Base-by-base conservation (phyloP, 2,888 invertebrate species). In the Stenoptilia bipunctidactyla region DNA sequence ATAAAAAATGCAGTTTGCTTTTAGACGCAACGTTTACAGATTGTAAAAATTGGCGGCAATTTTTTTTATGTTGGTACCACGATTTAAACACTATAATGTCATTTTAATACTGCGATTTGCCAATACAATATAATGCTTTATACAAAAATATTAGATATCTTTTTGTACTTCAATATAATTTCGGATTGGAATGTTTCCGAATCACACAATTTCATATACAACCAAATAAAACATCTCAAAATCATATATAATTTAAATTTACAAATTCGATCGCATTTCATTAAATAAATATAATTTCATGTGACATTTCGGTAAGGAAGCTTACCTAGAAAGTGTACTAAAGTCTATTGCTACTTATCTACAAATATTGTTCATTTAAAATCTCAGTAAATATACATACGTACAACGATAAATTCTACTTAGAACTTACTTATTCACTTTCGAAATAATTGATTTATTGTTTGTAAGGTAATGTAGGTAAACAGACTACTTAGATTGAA, bases 91-190 rank as follows among this genome's bases (percentile, higher is more conserved):
- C 30, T 4, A 30, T 30, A 10, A 30, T 30, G 30, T 10, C 30
- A 9, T 30, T 8, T 30, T 77, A 79, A 79, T 79, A 79, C 76
- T 79, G 75, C 57, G 66, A 58, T 61, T 63, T 71, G 71, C 62
- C 67, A 69, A 79, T 73, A 67, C 61, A 66, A 62, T 66, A 60
- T 58, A 60, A 66, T 54, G 56, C 64, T 69, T 64, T 58, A n/a
- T 79, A 80, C 71, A 83, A 79, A 82, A 80, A 82, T 80, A 80
- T 83, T 66, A n/a, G 62, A 62, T 75, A 71, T 72, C 58, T 76
- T 34, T 82, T 82, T 82, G 80, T 83, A 82, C 82, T 83, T 76
- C 68, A 69, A 61, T 72, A 74, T 71, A 76, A 60, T 68, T 75
- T 71, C 75, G 74, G 59, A 52, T 54, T 77, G 82, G 82, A 83